A percentile compares a stretch with the other conserved stretches of the same genome.
Conservation (phyloP, 2,797 vertebrate species). For the Dryobates pubescens region DNA sequence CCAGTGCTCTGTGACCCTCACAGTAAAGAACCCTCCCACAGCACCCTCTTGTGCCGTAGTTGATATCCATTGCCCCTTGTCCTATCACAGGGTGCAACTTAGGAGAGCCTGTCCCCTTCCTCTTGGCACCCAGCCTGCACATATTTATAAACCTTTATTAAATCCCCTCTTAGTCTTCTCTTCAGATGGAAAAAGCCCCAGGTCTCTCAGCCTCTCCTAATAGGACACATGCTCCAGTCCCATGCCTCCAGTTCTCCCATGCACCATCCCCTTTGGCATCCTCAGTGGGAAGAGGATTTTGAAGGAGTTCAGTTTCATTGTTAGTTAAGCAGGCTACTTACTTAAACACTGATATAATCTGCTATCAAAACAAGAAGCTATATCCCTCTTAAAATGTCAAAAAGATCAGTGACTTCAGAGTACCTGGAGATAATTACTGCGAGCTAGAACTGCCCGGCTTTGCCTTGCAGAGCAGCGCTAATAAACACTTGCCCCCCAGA, state of each 20-base stretch:
- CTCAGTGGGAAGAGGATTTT: neutral
- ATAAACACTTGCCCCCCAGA: neutral
- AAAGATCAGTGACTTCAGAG: neutral
- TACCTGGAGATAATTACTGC: neutral
- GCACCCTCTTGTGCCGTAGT: too few relatives aligned
- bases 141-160: too few relatives aligned
- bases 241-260: neutral
- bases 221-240: too few relatives aligned
- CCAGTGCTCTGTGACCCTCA: too few relatives aligned
- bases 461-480: fast-evolving
- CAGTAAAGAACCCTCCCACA: too few relatives aligned
- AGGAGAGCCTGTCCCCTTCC: too few relatives aligned
- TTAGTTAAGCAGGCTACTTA: neutral
- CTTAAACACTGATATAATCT: neutral
- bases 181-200: too few relatives aligned
- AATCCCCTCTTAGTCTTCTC: too few relatives aligned
- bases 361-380: neutral
- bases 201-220: too few relatives aligned
- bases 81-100: too few relatives aligned
- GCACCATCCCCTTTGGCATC: neutral
- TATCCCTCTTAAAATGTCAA: neutral
- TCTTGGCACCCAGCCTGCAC: too few relatives aligned
- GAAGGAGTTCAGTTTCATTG: neutral
- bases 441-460: neutral
- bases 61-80: too few relatives aligned